Base-by-base conservation (phyloP, 2,113 vertebrate species). In the Melanerpes formicivorus region DNA sequence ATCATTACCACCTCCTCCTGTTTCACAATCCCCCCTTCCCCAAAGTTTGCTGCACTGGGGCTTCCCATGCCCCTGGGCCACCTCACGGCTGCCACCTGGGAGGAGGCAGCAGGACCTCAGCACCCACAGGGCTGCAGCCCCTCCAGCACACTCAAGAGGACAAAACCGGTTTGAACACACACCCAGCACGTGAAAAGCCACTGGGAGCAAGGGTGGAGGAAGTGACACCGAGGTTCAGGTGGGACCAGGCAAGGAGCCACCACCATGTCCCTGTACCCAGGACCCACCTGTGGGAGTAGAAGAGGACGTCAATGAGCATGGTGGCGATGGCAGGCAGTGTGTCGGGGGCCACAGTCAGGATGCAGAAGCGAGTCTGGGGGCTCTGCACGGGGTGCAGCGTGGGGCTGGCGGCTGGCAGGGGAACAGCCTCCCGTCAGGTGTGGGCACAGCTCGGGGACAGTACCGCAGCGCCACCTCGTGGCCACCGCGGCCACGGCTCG, bases 331-430 rank as follows among this genome's bases (percentile, higher is more conserved):
- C 98, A 0, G 99, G 99, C 94, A 99, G 97, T 0, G 98, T 99
- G 96, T 99, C 99, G 0, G 99, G 99, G 93, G 99, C 99, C 97
- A 99, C 95, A 1, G 99, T 99, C 96, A 99, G 98, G 90, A 99
- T 97, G 42, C 99, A 99, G 97, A 99, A 99, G 67, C 98, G 98
- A 96, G 99, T 99, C 94, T 98, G 97, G 1, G 99, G 99, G 83
- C 99, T 99, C 95, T 99, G 97, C 92, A 99, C 98, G 1, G 99
- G 99, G 92, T 99, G 99, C 66, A 99, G 97, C 0, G 98, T 99
- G 42, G 98, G 97, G 56, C 97, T 98, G 84, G 97, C 67, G 5
- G 97, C 99, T 99, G 96, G 4, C 46, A 59, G 85, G 93, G 66
- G 66, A 74, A 84, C 1, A 74, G 80, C 9, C 25, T 64, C 14